A percentile compares a stretch with the other conserved stretches of the same genome.
Evolutionary conservation across 2,888 invertebrate species (phyloP).

Genomic region (Cylindroiulus punctatus): DNA sequence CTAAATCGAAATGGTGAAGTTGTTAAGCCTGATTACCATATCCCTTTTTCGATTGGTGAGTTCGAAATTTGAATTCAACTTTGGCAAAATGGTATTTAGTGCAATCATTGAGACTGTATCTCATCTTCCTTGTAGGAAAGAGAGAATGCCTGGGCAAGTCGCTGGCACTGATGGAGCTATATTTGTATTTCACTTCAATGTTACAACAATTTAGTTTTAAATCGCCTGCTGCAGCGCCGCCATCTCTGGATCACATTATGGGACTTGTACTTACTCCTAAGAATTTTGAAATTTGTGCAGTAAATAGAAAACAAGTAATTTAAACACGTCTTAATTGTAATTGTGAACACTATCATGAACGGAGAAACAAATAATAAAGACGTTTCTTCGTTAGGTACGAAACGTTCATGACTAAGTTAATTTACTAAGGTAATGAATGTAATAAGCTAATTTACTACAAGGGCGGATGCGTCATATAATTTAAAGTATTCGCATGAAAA

Average conservation of each 20-base stretch:
- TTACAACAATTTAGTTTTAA: conserved; percentile 22
- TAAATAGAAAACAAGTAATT: not conserved
- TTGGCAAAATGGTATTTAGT: not conserved
- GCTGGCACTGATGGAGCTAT: conserved; percentile 49
- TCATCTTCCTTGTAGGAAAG: not conserved
- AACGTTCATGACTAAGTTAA: no score
- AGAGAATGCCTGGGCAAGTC: conserved; percentile 47
- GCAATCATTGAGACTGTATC: not conserved
- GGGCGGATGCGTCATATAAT: no score
- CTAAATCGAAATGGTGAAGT: conserved; percentile 1
- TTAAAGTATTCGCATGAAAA: no score
- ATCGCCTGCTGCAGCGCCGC: not conserved
- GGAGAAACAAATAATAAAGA: no score
- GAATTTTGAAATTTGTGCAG: not conserved
- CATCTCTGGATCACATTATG: conserved; percentile 26
- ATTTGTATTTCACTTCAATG: conserved; percentile 48
- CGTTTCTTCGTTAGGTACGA: no score
- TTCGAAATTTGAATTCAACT: not conserved
- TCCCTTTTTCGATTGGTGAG: conserved; percentile 15
- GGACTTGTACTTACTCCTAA: not conserved
- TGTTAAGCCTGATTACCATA: not conserved
- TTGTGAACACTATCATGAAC: no score
- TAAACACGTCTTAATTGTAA: no score
- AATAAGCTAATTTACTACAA: no score
- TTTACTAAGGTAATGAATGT: no score